phyloP scores from a whole-genome alignment of 2,888 invertebrate species.

The Blastobasis lacticolella region DNA sequence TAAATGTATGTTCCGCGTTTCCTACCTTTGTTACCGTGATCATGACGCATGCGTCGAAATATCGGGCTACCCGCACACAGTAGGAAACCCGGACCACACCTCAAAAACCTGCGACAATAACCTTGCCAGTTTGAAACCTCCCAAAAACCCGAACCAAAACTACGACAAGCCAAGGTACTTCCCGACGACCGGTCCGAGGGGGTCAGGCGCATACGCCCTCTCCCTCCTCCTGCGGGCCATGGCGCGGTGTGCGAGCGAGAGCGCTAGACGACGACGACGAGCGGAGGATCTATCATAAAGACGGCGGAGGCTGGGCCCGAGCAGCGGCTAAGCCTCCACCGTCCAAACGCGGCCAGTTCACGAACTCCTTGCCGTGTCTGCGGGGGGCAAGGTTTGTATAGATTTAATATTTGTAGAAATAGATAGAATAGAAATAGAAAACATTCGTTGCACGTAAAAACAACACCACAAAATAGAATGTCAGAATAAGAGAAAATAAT shows the following conservation, averaged over 20 bases:
- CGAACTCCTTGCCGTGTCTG: slow-evolving; percentile 94
- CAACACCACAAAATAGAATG: no score
- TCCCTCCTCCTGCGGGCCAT: no score
- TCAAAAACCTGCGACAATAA: no score
- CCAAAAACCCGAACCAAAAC: background rate
- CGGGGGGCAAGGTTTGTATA: slow-evolving; percentile 1
- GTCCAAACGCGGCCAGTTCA: slow-evolving; percentile 90
- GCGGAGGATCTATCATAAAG: slow-evolving; percentile 57
- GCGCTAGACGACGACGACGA: slow-evolving; percentile 54
- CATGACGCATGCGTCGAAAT: no score
- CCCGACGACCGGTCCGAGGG: background rate
- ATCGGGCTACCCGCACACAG: no score
- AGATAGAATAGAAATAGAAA: background rate
- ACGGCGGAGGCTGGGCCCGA: slow-evolving; percentile 36
- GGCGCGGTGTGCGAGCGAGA: background rate
- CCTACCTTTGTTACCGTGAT: no score
- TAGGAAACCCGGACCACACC: no score
- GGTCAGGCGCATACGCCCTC: background rate
- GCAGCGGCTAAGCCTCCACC: slow-evolving; percentile 49
- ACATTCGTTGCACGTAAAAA: no score
- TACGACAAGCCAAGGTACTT: background rate
- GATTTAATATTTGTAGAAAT: no score
- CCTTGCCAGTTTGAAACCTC: no score
- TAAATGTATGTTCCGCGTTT: no score
- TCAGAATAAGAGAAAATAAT: background rate